phyloP scores from a whole-genome alignment of 2,113 vertebrate species.

The Cynopterus brachyotis region DNA sequence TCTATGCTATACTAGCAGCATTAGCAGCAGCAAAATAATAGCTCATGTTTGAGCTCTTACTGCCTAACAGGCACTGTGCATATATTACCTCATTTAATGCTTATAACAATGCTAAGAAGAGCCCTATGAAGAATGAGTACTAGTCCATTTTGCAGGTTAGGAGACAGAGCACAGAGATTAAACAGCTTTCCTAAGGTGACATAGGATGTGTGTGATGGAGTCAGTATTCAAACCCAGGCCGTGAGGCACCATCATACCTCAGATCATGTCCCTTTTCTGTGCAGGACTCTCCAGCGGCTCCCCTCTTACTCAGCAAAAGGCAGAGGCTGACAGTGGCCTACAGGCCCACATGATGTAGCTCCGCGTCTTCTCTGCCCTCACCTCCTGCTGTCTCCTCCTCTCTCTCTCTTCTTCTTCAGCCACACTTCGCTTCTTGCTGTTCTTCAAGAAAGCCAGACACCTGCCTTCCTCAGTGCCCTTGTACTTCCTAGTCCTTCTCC shows the following conservation, averaged over 20 bases:
- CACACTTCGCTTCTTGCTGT: background rate
- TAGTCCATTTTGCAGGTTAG: background rate
- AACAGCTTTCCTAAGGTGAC: background rate
- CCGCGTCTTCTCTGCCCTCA: background rate
- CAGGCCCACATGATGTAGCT: background rate
- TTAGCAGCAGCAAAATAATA: background rate
- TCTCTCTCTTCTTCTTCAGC: background rate
- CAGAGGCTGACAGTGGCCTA: background rate
- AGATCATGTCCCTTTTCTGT: background rate
- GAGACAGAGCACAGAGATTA: background rate
- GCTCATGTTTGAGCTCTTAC: background rate
- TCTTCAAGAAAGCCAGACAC: background rate
- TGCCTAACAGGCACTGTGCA: background rate
- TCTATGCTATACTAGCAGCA: background rate
- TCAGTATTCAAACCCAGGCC: background rate
- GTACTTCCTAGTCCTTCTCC: background rate
- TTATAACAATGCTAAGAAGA: background rate
- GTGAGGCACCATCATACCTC: rapidly evolving
- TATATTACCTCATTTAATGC: background rate
- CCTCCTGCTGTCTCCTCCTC: background rate
- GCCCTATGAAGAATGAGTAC: background rate
- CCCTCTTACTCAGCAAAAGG: background rate
- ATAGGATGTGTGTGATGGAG: background rate
- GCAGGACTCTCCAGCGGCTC: background rate
- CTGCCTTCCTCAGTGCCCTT: background rate